Base-by-base conservation (phyloP, 2,113 vertebrate species). In the Martes martes region DNA sequence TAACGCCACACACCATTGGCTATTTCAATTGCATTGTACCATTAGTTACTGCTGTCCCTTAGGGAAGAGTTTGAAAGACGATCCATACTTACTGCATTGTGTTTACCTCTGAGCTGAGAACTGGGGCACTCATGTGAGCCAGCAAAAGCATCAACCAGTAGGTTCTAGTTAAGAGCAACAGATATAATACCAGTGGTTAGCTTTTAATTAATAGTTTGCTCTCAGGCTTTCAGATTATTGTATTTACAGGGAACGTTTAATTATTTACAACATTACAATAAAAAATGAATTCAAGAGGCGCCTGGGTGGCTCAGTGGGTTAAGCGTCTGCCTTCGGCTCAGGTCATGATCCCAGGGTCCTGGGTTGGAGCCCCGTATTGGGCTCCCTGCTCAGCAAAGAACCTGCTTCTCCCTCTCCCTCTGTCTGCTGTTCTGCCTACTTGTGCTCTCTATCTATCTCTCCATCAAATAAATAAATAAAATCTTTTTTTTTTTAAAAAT, bases 151-250 rank as follows among this genome's bases (percentile, higher is more conserved):
- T 81, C 31, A 90, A 24, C n/a, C 33, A 80, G 42, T 65, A 65
- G 67, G 16, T 74, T 97, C 78, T 94, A 71, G 33, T 92, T 82
- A 88, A 55, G 84, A 92, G 36, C 7, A 87, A 26, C 21, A 86
- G 26, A 89, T 55, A 55, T 33, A 80, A 47, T 63, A 92, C 55
- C 26, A 81, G 39, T 3, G 23, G 4, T 95, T 74, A 73, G 16
- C 94, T 94, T 96, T 93, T 73, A 97, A 85, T 92, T 52, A 36
- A 33, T 67, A 89, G 0, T 28, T 94, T 8, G 42, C 8, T 61
- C 57, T 84, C 2, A 33, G 23, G 33, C 90, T 61, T 83, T 89
- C 87, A 67, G 45, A 89, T 91, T 80, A 92, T n/a, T 83, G 4
- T 87, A 42, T 85, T 89, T 69, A 39, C 79, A 42, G 14, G 24